Conservation (phyloP, 1,140 invertebrate genomes). For the Atopsyche davidsoni region DNA sequence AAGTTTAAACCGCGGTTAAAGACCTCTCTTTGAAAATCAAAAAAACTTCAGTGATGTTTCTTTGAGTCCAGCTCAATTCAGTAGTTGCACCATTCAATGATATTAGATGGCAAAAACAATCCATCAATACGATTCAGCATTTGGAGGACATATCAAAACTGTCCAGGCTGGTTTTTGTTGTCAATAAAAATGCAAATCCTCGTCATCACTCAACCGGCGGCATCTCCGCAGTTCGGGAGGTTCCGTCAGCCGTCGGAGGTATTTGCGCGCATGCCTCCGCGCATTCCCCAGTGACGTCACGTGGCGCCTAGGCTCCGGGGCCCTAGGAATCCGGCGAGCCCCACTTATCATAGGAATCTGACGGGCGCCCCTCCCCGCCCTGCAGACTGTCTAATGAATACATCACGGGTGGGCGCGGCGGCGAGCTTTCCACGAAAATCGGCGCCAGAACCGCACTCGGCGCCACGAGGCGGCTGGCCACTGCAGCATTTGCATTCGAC, state of each 20-base stretch:
- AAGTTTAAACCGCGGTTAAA: too few species aligned
- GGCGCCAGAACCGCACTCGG: too few species aligned
- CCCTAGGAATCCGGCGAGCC: constrained; percentile 11
- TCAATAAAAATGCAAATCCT: constrained; percentile 14
- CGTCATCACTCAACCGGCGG: neutral
- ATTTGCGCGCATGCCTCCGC: constrained; percentile 9
- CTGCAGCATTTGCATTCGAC: too few species aligned
- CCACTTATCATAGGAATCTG: constrained; percentile 25
- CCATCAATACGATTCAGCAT: too few species aligned
- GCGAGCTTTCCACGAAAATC: constrained; percentile 15
- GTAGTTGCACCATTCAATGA: too few species aligned
- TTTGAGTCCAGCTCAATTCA: too few species aligned
- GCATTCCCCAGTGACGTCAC: constrained; percentile 17
- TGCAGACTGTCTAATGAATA: constrained; percentile 15
- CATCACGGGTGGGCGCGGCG: constrained; percentile 19
- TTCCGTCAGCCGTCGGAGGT: neutral
- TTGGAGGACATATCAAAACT: too few species aligned
- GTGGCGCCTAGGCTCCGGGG: constrained; percentile 9
- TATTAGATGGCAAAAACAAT: too few species aligned
- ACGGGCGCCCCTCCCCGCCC: constrained; percentile 6
- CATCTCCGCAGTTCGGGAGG: constrained; percentile 1
- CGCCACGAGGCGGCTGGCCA: too few species aligned
- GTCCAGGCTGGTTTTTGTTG: neutral
- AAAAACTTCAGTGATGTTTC: too few species aligned
- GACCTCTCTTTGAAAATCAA: too few species aligned